Evolutionary conservation across 1,140 invertebrate species (phyloP).

Genomic region (Cheumatopsyche charites): DNA sequence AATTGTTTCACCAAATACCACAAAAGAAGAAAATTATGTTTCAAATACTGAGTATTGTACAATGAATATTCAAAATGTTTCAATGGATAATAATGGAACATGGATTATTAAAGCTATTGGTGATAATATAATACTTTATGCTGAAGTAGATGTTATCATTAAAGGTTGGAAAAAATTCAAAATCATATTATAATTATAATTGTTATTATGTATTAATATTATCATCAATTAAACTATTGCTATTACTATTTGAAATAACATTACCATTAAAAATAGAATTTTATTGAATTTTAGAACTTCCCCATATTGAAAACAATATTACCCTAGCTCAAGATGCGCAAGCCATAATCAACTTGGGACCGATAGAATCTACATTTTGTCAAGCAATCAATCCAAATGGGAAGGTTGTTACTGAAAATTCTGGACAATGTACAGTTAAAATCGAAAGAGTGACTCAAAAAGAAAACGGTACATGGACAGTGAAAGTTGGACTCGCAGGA

Average conservation of each 20-base stretch:
- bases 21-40: neutral
- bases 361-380: constrained; percentile 37
- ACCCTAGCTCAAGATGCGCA: constrained; percentile 4
- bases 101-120: constrained; percentile 14
- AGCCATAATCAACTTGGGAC: constrained; percentile 33
- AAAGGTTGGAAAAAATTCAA: too few species aligned
- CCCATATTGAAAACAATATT: constrained; percentile 16
- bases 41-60: neutral
- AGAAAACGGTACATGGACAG: constrained; percentile 37
- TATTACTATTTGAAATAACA: too few species aligned
- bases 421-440: constrained; percentile 28
- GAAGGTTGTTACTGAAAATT: neutral
- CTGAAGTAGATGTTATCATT: neutral
- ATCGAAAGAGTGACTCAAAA: constrained; percentile 3
- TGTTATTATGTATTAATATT: neutral
- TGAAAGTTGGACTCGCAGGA: constrained; percentile 31
- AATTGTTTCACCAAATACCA: neutral
- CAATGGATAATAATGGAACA: constrained; percentile 4
- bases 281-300: neutral
- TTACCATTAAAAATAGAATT: neutral
- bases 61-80: neutral
- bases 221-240: too few species aligned
- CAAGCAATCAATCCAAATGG: constrained; percentile 28
- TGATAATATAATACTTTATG: neutral
- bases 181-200: neutral